These are phyloP conservation scores for Drosophila leonis DNA, from an alignment of 2,888 invertebrate species.

Conservation along the genomic window DNA sequence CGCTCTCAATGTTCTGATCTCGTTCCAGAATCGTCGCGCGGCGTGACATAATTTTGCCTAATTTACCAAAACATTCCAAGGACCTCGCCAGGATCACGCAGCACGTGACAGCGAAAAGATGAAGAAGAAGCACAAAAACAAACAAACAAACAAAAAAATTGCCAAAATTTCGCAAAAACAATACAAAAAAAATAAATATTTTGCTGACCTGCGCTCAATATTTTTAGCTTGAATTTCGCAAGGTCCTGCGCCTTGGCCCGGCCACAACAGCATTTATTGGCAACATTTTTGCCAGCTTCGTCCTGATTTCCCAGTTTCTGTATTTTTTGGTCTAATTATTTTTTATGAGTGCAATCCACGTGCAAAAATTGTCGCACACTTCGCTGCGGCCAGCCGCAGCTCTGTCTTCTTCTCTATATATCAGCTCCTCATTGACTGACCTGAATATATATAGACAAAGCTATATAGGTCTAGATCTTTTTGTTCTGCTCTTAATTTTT, in stretches of 20 bases:
- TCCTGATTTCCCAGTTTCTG: constrained; percentile 38
- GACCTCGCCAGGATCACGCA: constrained; percentile 52
- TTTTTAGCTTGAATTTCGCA: constrained; percentile 69
- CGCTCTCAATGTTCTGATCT: constrained; percentile 80
- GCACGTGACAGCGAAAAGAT: constrained; percentile 72
- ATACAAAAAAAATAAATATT: constrained; percentile 10
- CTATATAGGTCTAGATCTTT: constrained; percentile 36
- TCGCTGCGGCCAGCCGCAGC: constrained; percentile 70
- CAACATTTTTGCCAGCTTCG: constrained; percentile 5
- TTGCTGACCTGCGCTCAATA: constrained; percentile 32
- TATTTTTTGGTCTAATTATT: constrained; percentile 84
- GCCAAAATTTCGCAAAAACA: constrained; percentile 17
- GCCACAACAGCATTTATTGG: background rate
- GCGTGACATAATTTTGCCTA: constrained; percentile 79
- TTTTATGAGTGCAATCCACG: constrained; percentile 79
- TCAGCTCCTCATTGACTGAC: constrained; percentile 16
- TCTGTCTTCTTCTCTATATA: background rate
- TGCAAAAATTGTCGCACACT: constrained; percentile 78
- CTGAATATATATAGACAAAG: background rate
- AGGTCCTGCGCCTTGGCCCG: constrained; percentile 42
- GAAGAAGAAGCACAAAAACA: background rate
- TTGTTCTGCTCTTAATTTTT: constrained; percentile 55
- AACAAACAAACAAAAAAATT: constrained; percentile 21
- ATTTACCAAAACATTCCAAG: constrained; percentile 63
- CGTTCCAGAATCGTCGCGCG: constrained; percentile 66